Evolutionary conservation across 2,797 vertebrate genomes (phyloP).

Genomic region (Kryptolebias ocellatus): DNA sequence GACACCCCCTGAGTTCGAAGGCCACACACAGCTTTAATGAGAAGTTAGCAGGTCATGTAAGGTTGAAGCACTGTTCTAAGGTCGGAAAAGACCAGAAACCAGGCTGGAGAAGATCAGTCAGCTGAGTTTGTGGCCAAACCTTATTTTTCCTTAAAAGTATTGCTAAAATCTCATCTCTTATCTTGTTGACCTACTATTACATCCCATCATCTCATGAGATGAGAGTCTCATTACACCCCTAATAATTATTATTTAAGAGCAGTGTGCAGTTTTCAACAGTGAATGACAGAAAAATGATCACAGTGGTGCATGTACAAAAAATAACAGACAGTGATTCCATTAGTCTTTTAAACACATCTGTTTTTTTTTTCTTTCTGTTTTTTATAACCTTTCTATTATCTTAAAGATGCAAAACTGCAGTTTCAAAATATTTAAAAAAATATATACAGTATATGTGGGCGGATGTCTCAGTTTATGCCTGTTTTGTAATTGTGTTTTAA

Average conservation of each 20-base stretch:
- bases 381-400: neutral
- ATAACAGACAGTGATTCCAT: slow-evolving; percentile 21
- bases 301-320: slow-evolving; percentile 13
- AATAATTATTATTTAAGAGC: slow-evolving; percentile 20
- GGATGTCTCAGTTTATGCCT: slow-evolving; percentile 28
- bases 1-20: no score
- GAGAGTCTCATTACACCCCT: no score
- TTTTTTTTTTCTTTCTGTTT: slow-evolving; percentile 1
- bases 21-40: no score
- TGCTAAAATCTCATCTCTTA: no score
- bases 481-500: slow-evolving; percentile 25
- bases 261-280: slow-evolving; percentile 13
- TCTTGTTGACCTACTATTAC: no score
- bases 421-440: slow-evolving; percentile 18
- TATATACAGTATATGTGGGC: slow-evolving; percentile 1
- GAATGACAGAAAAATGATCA: slow-evolving; percentile 10
- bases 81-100: no score
- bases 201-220: no score
- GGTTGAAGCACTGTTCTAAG: no score
- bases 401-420: slow-evolving; percentile 24
- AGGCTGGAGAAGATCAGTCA: no score
- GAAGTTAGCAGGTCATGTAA: no score
- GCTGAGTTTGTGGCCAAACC: no score
- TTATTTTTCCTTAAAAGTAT: no score
- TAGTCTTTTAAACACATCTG: slow-evolving; percentile 7